Conservation (phyloP, 1,140 invertebrate genomes). For the Sycophaga agraensis region DNA sequence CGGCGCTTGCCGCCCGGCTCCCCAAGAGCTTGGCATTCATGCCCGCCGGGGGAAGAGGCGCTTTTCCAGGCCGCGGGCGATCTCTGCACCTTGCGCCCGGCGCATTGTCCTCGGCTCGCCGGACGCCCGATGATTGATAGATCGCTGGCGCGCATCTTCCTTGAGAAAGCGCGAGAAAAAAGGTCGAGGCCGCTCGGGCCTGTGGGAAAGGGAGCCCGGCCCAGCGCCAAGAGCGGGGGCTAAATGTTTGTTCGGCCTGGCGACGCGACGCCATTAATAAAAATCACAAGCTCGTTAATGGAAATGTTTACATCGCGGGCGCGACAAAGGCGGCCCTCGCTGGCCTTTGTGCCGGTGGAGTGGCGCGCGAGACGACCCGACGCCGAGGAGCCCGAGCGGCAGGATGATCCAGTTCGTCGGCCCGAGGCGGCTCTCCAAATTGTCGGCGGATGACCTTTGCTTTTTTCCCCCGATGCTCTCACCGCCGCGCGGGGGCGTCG, state of each 20-base stretch:
- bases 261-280: slow-evolving; percentile 46
- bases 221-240: slow-evolving; percentile 13
- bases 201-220: slow-evolving; percentile 13
- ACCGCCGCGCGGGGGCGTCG: neutral
- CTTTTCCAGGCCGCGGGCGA: too few species aligned
- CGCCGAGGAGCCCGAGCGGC: too few species aligned
- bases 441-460: slow-evolving; percentile 8
- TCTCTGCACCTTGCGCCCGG: too few species aligned
- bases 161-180: too few species aligned
- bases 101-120: slow-evolving; percentile 21
- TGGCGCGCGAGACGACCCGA: too few species aligned
- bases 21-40: too few species aligned
- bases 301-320: slow-evolving; percentile 40
- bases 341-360: too few species aligned
- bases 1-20: too few species aligned
- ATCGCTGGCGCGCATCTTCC: too few species aligned
- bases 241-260: slow-evolving; percentile 32
- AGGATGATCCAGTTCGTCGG: neutral
- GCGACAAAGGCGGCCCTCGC: too few species aligned
- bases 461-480: neutral
- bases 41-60: too few species aligned
- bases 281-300: slow-evolving; percentile 47
- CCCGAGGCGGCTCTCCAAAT: neutral
- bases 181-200: neutral
- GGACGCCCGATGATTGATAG: slow-evolving; percentile 36